A percentile compares a stretch with the other conserved stretches of the same genome.
These are phyloP conservation scores for Marasmarcha lunaedactyla DNA, from an alignment of 2,888 invertebrate species.

Conservation along the genomic window DNA sequence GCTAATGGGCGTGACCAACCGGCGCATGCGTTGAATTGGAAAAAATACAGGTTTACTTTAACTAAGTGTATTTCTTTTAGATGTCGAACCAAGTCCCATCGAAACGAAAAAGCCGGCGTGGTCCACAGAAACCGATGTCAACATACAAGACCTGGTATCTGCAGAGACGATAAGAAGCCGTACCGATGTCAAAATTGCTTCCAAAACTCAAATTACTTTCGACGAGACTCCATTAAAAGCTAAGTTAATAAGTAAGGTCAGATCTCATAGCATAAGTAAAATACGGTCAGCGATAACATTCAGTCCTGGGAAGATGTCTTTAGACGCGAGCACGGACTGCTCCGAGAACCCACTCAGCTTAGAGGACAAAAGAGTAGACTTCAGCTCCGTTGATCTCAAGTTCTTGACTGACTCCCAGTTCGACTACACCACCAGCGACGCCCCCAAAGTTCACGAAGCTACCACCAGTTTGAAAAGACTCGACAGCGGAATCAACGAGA, in stretches of 20 bases:
- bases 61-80: conserved; percentile 43
- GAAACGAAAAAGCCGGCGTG: conserved; percentile 27
- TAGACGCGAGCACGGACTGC: conserved; percentile 51
- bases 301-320: conserved; percentile 47
- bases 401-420: conserved; percentile 53
- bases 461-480: conserved; percentile 48
- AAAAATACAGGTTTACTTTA: too few species aligned
- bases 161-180: conserved; percentile 24
- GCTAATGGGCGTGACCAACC: too few species aligned
- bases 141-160: conserved; percentile 33
- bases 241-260: conserved; percentile 32
- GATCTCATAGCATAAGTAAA: conserved; percentile 52
- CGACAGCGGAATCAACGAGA: conserved; percentile 58
- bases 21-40: too few species aligned
- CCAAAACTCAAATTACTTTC: conserved; percentile 28
- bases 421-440: conserved; percentile 27
- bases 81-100: conserved; percentile 30
- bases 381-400: conserved; percentile 58
- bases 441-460: conserved; percentile 32
- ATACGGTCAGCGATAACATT: conserved; percentile 32
- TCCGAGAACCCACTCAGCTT: conserved; percentile 40
- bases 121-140: conserved; percentile 41
- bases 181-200: conserved; percentile 28
- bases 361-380: conserved; percentile 57
- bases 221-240: conserved; percentile 48